Percentiles rank a stretch among this genome's conserved stretches.
phyloP scores from a whole-genome alignment of 2,797 vertebrate species.

The Lithobates pipiens region DNA sequence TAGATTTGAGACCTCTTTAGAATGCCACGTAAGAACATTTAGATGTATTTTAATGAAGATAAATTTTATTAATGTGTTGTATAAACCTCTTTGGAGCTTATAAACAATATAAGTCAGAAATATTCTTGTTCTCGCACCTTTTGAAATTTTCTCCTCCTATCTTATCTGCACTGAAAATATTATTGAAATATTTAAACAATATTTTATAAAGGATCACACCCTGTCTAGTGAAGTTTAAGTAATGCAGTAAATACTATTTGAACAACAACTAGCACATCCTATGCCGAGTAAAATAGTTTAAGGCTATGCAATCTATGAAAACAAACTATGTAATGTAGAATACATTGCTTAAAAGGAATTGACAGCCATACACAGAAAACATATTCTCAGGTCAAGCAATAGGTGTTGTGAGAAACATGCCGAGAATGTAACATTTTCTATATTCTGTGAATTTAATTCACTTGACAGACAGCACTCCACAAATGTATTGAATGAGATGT shows the following conservation, averaged over 20 bases:
- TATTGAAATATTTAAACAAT: background rate
- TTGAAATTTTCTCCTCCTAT: too few relatives aligned
- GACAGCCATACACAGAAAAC: constrained; percentile 29
- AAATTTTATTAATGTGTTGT: too few relatives aligned
- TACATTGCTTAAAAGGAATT: constrained; percentile 23
- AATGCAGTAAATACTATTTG: background rate
- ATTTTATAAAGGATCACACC: background rate
- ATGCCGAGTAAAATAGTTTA: constrained; percentile 18
- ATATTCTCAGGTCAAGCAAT: constrained; percentile 43
- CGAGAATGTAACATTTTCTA: constrained; percentile 35
- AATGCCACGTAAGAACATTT: too few relatives aligned
- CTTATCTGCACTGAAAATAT: too few relatives aligned
- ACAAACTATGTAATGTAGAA: constrained; percentile 23
- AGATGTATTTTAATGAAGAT: too few relatives aligned
- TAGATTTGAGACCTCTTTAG: too few relatives aligned
- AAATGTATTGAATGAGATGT: constrained; percentile 37
- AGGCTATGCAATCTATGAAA: constrained; percentile 25
- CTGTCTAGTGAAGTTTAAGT: background rate
- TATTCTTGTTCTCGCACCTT: too few relatives aligned
- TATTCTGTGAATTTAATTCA: constrained; percentile 47
- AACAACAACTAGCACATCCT: background rate
- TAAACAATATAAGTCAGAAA: too few relatives aligned
- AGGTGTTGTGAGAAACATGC: constrained; percentile 42
- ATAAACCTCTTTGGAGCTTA: too few relatives aligned
- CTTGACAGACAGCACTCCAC: constrained; percentile 34